Evolutionary conservation across 2,888 invertebrate genomes (phyloP).

Genomic region (Taphrorychus bicolor): DNA sequence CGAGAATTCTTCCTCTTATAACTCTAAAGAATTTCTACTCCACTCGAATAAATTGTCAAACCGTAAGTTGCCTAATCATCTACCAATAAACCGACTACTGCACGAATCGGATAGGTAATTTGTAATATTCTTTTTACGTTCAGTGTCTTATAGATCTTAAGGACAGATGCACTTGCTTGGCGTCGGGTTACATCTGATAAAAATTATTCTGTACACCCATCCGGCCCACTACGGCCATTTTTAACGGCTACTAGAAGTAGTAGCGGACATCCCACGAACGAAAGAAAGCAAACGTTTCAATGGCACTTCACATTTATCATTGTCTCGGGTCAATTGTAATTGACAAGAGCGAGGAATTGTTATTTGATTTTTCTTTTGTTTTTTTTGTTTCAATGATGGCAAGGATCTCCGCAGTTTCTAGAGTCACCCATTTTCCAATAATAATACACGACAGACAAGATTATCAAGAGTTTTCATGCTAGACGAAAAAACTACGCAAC

Average conservation of each 20-base stretch:
- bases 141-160: conserved; percentile 20
- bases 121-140: conserved; percentile 23
- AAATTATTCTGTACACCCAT: conserved; percentile 20
- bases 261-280: conserved; percentile 29
- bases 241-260: conserved; percentile 29
- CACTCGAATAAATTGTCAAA: background rate
- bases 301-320: conserved; percentile 26
- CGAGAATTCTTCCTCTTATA: background rate
- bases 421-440: no score
- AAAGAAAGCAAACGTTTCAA: conserved; percentile 23
- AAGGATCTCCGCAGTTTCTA: no score
- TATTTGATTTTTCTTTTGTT: background rate
- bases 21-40: background rate
- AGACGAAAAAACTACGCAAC: no score
- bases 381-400: background rate
- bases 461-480: no score
- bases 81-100: conserved; percentile 5
- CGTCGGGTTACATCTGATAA: conserved; percentile 31
- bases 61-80: background rate
- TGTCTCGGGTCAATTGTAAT: conserved; percentile 27
- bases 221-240: conserved; percentile 26
- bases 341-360: conserved; percentile 24
- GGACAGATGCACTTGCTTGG: conserved; percentile 13
- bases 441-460: no score
- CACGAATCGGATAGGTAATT: conserved; percentile 17